Base-by-base conservation (phyloP, 2,888 invertebrate species). In the Deilephila elpenor region DNA sequence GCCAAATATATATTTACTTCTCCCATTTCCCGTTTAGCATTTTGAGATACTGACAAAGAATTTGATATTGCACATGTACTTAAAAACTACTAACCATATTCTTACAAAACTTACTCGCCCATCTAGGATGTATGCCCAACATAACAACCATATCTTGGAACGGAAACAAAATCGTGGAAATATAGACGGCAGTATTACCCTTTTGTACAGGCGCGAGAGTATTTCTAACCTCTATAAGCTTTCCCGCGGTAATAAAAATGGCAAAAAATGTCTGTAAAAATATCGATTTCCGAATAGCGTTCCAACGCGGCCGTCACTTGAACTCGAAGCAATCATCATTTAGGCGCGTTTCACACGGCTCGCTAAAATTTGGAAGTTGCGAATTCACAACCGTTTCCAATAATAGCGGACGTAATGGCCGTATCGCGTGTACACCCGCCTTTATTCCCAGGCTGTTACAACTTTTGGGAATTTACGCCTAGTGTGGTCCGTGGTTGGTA, bases 361-460 rank as follows among this genome's bases (percentile, higher is more conserved):
- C 37, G 56, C 25, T n/a, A 56, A 25, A 37, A 73, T 37, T 67
- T 44, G 25, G 34, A 59, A 67, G 59, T 25, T 34, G 70, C 70
- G 59, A 71, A 67, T 67, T 37, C 51, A 6, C 17, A 51, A 20
- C 44, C 56, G 64, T 11, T 73, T 56, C 72, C 67, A 59, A 73
- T 67, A 67, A 59, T 44, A 37, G 59, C 64, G 37, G 17, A n/a
- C 8, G 37, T 59, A 73, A 73, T 56, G 64, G 64, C 37, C 20
- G 19, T 17, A 73, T 73, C 61, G 72, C 72, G 72, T 73, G 72
- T 34, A 60, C 17, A 11, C 32, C 61, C 20, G n/a, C 53, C 32
- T 20, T 34, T 59, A 29, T 14, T 19, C 72, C 19, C 72, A 29
- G 20, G n/a, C 32, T 34, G 17, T 25, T 56, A 34, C 56, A 56